Conservation (phyloP, 2,113 vertebrate genomes). For the Camelus dromedarius region DNA sequence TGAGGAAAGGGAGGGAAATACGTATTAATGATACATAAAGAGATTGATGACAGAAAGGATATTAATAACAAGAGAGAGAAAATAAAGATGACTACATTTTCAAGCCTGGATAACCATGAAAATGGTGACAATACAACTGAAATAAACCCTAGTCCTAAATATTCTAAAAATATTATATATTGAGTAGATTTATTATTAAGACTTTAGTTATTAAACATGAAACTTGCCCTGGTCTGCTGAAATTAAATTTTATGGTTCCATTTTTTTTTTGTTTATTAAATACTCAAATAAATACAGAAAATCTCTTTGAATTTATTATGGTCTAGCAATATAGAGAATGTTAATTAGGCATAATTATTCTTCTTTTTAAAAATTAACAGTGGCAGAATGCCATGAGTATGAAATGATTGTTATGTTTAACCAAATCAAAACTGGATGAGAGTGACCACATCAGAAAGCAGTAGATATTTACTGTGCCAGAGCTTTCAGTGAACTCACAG, state of each 20-base stretch:
- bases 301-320: background rate
- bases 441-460: background rate
- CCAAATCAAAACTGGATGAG: background rate
- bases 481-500: background rate
- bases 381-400: background rate
- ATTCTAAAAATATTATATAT: background rate
- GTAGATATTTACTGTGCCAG: background rate
- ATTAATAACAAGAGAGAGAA: background rate
- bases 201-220: background rate
- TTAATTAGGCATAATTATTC: constrained; percentile 11
- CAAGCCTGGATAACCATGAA: background rate
- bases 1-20: background rate
- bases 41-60: background rate
- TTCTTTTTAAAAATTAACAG: constrained; percentile 22
- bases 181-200: background rate
- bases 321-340: background rate
- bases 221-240: background rate
- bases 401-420: background rate
- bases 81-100: background rate
- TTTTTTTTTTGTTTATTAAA: constrained; percentile 39
- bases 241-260: constrained; percentile 8
- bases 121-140: background rate
- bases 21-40: background rate
- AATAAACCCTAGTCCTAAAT: background rate
- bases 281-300: background rate